Evolutionary conservation across 2,113 vertebrate genomes (phyloP).

Genomic region (Pangasianodon gigas): DNA sequence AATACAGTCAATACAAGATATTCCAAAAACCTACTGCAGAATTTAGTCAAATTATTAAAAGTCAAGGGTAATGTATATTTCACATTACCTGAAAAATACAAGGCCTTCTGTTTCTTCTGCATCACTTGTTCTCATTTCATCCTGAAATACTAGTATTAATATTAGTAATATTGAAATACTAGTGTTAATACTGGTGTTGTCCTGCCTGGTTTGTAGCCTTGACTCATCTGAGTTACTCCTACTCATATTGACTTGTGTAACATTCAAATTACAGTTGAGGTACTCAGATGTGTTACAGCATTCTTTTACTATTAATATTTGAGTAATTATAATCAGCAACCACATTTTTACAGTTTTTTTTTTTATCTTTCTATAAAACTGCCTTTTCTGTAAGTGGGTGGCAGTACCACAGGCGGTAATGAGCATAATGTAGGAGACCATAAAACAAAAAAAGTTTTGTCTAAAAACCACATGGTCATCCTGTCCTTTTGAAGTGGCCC

Average conservation of each 20-base stretch:
- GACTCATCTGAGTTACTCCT: neutral
- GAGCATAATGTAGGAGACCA: neutral
- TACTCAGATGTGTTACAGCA: neutral
- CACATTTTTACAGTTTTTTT: neutral
- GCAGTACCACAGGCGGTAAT: neutral
- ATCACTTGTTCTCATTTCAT: neutral
- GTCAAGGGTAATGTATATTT: neutral
- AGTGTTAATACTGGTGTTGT: neutral
- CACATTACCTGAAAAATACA: neutral
- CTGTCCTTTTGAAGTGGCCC: conserved; percentile 36
- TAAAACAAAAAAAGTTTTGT: neutral
- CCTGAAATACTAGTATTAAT: neutral
- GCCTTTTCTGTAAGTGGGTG: neutral
- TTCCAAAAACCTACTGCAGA: conserved; percentile 14
- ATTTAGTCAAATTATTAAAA: neutral
- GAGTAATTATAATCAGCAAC: neutral
- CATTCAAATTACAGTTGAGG: neutral
- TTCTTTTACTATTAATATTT: neutral
- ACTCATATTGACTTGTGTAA: neutral
- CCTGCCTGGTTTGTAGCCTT: neutral
- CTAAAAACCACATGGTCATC: conserved; percentile 10
- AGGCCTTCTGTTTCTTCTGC: neutral
- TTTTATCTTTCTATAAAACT: neutral
- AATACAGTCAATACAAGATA: conserved; percentile 22
- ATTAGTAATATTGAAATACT: no score